Evolutionary conservation across 2,888 invertebrate species (phyloP), one percentile per base, ranked within the genome.

Genomic region (Eristalis pertinax): DNA sequence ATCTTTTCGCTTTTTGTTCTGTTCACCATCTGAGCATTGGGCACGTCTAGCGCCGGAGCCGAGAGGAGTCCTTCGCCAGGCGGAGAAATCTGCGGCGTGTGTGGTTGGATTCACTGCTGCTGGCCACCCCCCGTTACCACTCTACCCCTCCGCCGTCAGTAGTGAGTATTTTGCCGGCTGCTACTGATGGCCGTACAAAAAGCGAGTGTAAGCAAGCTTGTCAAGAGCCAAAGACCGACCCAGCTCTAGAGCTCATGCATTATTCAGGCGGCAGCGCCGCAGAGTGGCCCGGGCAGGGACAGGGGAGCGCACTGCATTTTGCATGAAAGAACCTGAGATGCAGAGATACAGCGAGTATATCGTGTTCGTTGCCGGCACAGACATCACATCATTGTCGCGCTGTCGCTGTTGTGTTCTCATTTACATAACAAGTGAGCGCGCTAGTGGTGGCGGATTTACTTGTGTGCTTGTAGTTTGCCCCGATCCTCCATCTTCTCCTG

Each of bases 381-480:
- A n/a, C 65, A 67, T 58, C 63, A n/a, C 65, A 67, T 58, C 63
- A 24, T 56, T 63, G 64, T 29, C 41, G 67, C 73, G 76, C 68
- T 82, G 85, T 85, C 85, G 82, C 82, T 58, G 73, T 70, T 75
- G 83, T 50, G 50, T 86, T 79, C 68, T 68, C 73, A 84, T 87
- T 84, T 87, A 75, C 87, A 87, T 87, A 87, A 87, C 83, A 84
- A 84, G 79, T 79, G 79, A 87, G 84, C 84, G 78, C 67, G 76
- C 79, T 84, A 76, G 87, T 64, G 35, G 70, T 19, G 67, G 62
- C 60, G 64, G 67, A 70, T 64, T 41, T 8, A 32, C 24, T 32
- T 70, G 22, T 70, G 22, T 70, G 58, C 43, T 65, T 50, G 19
- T 22, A 2, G 35, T 56, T 56, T 15, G 4, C 22, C 26, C 15